A percentile compares a stretch with the other conserved stretches of the same genome.
Conservation (phyloP, 92 coral and sea anemone species). For the Epizoanthus rinbou region DNA sequence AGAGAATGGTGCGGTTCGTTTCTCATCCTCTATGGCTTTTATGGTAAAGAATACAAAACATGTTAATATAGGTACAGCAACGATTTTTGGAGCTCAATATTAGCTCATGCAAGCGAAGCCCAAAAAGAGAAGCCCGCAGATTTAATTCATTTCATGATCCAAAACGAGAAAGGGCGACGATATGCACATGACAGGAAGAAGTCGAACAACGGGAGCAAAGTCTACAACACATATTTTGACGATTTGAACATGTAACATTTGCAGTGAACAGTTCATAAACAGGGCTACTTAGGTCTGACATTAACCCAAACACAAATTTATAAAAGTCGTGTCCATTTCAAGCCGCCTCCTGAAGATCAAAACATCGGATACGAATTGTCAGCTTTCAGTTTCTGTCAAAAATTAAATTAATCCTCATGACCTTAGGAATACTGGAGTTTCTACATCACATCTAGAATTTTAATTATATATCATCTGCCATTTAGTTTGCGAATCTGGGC, state of each 20-base stretch:
- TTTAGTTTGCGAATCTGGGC: neutral
- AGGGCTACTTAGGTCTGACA: neutral
- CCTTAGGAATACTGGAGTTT: neutral
- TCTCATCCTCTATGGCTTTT: conserved; percentile 91
- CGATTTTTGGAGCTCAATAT: conserved; percentile 18
- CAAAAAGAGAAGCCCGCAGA: too few relatives aligned
- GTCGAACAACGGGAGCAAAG: too few relatives aligned
- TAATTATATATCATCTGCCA: neutral
- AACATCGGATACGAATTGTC: neutral
- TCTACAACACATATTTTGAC: too few relatives aligned
- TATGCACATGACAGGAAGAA: too few relatives aligned
- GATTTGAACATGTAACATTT: neutral
- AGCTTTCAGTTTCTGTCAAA: neutral
- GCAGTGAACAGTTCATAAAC: neutral
- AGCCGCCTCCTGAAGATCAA: neutral
- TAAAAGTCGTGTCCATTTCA: neutral
- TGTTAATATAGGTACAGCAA: conserved; percentile 18
- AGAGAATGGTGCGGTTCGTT: conserved; percentile 93
- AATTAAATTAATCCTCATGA: neutral
- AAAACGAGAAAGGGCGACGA: too few relatives aligned
- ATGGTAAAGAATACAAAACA: conserved; percentile 32
- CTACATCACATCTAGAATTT: conserved; percentile 13
- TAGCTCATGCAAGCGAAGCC: too few relatives aligned
- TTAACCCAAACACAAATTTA: neutral
- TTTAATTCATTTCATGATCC: too few relatives aligned